Percentiles rank a stretch among this genome's conserved stretches.
Evolutionary conservation across 2,113 vertebrate species (phyloP).

Genomic region (Ceyx cyanopectus): DNA sequence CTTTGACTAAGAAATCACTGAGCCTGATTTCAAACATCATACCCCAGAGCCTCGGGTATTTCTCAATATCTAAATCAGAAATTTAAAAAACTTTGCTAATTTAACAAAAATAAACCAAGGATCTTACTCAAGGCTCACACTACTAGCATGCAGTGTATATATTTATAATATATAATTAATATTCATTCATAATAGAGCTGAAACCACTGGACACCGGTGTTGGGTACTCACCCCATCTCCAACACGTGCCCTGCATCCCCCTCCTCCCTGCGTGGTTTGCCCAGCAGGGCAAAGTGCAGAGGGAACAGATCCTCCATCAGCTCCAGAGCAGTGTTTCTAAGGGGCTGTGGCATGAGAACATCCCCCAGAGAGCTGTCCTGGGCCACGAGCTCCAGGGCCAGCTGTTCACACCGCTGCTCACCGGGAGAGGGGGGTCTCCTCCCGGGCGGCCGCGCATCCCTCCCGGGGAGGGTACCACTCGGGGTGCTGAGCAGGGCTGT

Average conservation of each 20-base stretch:
- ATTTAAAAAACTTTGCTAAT: neutral
- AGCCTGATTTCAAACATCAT: neutral
- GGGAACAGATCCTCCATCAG: slow-evolving; percentile 93
- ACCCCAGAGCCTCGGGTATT: neutral
- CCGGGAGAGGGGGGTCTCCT: slow-evolving; percentile 7
- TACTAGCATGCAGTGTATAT: too few relatives aligned
- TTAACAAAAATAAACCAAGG: neutral
- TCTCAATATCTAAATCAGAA: neutral
- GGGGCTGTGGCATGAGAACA: slow-evolving; percentile 79
- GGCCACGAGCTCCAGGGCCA: slow-evolving; percentile 82
- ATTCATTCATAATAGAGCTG: neutral
- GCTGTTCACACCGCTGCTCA: slow-evolving; percentile 76
- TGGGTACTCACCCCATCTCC: slow-evolving; percentile 28
- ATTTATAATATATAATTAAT: too few relatives aligned
- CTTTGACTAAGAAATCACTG: neutral
- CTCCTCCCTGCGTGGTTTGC: slow-evolving; percentile 53
- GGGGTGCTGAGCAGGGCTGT: neutral
- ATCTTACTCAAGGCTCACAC: neutral
- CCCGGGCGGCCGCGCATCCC: neutral
- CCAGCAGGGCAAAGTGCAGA: slow-evolving; percentile 80
- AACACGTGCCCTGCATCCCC: neutral
- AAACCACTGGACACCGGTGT: neutral
- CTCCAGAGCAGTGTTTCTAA: slow-evolving; percentile 85
- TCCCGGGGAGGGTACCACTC: fast-evolving
- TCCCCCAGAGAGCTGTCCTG: slow-evolving; percentile 84